Evolutionary conservation across 2,113 vertebrate genomes (phyloP), one percentile per base, ranked within the genome.

Genomic region (Boleophthalmus pectinirostris): DNA sequence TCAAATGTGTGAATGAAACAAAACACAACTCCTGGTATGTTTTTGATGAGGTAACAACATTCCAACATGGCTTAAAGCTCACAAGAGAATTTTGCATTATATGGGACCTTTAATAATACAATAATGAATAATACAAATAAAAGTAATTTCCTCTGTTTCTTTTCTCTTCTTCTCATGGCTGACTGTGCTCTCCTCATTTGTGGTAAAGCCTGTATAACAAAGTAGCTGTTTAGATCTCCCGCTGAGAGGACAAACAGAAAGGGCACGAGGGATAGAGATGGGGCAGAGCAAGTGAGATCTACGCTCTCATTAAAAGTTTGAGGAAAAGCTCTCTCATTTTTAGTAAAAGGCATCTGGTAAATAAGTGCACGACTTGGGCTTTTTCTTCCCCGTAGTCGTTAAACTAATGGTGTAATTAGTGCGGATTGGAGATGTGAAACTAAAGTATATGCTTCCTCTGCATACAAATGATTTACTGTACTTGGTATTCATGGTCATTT

Each of bases 261-360:
- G 69, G 70, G 71, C 67, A 70, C 54, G n/a, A 47, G 64, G 78
- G 61, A 81, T 64, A 20, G 66, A 79, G 53, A 64, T 68, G 61
- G 63, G 75, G 74, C 70, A 43, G 13, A 53, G 73, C 51, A 75
- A 75, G 83, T 81, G 78, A 88, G 74, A 84, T 79, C 1, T 51
- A 75, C 70, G 45, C 70, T 84, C 82, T 85, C 86, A 85, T 80
- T 87, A 83, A 87, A 83, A 65, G 77, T 85, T 81, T 76, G 69
- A 84, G 78, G 56, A 78, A 85, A 79, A 43, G 38, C 82, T 77
- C 83, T 76, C 60, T 72, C 69, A 5, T 64, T 61, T 79, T 89
- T 87, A 80, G 86, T 87, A 84, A 87, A 90, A 84, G 81, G 63
- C 78, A 69, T 80, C 57, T 56, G 25, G 75, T 82, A 85, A 89